Evolutionary conservation across 2,888 invertebrate species (phyloP), one percentile per base, ranked within the genome.

Genomic region (Melanchra persicariae): DNA sequence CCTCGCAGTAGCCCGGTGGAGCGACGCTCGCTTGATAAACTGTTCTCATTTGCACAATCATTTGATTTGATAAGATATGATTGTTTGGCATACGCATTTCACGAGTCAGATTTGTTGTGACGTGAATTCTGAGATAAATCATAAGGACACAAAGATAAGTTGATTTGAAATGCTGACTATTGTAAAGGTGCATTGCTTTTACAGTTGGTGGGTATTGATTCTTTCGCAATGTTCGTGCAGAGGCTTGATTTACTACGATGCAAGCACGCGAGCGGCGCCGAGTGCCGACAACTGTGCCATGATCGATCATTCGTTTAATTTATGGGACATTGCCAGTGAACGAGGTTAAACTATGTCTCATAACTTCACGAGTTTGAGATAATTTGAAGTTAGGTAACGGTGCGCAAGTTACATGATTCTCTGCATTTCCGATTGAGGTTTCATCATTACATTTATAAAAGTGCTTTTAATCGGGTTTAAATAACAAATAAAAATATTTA

Each of bases 41-140:
- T 93, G 93, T 85, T 93, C 94, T 93, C 93, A 92, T 95, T 95
- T 94, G 93, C 91, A 92, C 94, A 94, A 93, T 92, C 91, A 85
- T 91, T 86, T 89, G 90, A 91, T 93, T 92, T 92, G 95, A 95
- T 95, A 95, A 92, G 92, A 92, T 93, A 93, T 88, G 87, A 91
- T 82, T 92, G 91, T 93, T 93, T 93, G 89, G 91, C 91, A 90
- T 92, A 91, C 91, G 89, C 88, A 89, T 93, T 93, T 93, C 91
- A 92, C 89, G 87, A 88, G 91, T 90, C 88, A 93, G 95, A 95
- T 95, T 95, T 95, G 91, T 94, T 92, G 84, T 88, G 85, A 85
- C 85, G 90, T 94, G 92, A 93, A 93, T 91, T 91, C 84, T 74
- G 71, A 87, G 87, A 90, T 90, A 88, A 86, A 84, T 82, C 83